phyloP scores from a whole-genome alignment of 2,113 vertebrate species.

The Plecturocebus donacophilus region DNA sequence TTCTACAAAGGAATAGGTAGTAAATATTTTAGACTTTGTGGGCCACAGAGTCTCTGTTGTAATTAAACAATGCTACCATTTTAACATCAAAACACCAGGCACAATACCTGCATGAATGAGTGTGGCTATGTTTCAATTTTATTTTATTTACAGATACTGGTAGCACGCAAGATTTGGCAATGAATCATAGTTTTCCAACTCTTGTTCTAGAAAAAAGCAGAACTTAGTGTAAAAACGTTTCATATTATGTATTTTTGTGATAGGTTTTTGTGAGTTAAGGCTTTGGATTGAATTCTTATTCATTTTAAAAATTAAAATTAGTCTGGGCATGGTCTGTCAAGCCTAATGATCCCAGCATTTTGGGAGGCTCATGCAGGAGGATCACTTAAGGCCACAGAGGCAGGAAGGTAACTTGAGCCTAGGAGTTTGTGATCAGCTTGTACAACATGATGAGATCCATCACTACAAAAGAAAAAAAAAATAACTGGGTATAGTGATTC shows the following conservation, averaged over 20 bases:
- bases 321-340: too few species aligned
- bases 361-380: too few species aligned
- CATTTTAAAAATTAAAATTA: neutral
- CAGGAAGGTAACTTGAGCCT: too few species aligned
- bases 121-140: neutral
- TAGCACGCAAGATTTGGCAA: neutral
- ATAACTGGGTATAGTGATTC: too few species aligned
- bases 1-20: neutral
- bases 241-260: neutral
- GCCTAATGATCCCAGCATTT: too few species aligned
- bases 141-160: neutral
- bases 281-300: neutral
- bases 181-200: neutral
- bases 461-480: too few species aligned
- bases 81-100: neutral
- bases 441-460: too few species aligned
- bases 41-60: neutral
- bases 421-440: too few species aligned
- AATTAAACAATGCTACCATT: neutral
- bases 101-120: neutral
- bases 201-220: neutral
- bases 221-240: neutral
- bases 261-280: neutral
- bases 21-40: neutral
- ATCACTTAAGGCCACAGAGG: too few species aligned